phyloP scores from a whole-genome alignment of 2,113 vertebrate species.

The Lepus europaeus region DNA sequence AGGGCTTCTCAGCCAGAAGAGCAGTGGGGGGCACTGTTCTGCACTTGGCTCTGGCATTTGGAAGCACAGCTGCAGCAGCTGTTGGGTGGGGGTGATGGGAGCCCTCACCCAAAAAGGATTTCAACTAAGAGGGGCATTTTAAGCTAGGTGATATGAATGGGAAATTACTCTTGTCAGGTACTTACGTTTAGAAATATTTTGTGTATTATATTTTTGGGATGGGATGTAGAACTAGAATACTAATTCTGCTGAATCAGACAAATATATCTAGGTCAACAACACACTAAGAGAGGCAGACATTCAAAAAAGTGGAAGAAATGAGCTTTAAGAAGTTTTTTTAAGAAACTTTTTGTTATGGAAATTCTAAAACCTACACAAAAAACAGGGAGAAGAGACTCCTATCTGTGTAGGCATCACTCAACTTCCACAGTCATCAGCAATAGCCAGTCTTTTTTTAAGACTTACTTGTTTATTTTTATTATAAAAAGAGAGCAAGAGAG shows the following conservation, averaged over 20 bases:
- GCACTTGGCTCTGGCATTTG: neutral
- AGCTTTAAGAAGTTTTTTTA: neutral
- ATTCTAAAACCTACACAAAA: neutral
- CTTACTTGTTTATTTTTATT: too few relatives aligned
- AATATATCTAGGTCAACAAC: constrained; percentile 1
- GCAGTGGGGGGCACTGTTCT: neutral
- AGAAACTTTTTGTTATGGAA: neutral
- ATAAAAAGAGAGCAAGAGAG: too few relatives aligned
- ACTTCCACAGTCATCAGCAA: neutral
- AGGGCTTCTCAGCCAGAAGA: neutral
- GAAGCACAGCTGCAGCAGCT: neutral
- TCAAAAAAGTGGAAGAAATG: neutral
- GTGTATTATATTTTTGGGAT: neutral
- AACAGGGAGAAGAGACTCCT: neutral
- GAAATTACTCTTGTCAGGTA: neutral
- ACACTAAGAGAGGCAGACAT: neutral
- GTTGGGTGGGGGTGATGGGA: neutral
- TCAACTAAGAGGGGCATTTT: neutral
- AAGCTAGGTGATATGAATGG: neutral
- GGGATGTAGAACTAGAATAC: neutral
- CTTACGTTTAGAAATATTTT: constrained; percentile 51
- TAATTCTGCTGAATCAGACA: constrained; percentile 32
- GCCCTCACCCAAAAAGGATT: neutral
- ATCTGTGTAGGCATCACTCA: neutral
- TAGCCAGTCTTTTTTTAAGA: neutral